Base-by-base conservation (phyloP, 2,113 vertebrate species). In the Agelaius phoeniceus region DNA sequence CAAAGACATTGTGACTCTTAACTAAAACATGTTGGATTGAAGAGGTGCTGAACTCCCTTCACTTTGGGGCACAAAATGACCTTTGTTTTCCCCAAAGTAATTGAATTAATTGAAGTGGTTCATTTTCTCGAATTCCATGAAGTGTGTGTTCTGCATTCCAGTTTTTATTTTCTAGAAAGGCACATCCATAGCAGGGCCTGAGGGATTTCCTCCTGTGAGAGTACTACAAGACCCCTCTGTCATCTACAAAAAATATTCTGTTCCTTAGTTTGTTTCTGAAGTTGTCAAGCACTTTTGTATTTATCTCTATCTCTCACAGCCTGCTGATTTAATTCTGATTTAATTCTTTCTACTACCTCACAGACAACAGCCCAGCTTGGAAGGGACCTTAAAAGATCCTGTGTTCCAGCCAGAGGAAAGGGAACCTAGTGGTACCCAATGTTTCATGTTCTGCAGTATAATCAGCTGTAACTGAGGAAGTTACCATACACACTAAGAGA, bases 381-480 rank as follows among this genome's bases (percentile, higher is more conserved):
- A 75, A 80, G 15, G 24, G 17, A 63, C 15, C 26, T 68, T 37
- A n/a, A 28, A 73, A 58, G 15, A 35, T 78, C 14, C 11, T 58
- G 43, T 78, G 51, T 13, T n/a, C 15, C 41, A 87, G 1, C 8
- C 16, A 26, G 16, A 41, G 37, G 43, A 37, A 49, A 82, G 17
- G 23, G 15, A 83, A 13, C 22, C 8, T 26, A 23, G 67, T 74
- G 27, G 27, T 41, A 41, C 26, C 18, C 0, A 0, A 2, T 41
- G 11, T 55, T 89, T 72, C 41, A 17, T 19, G 10, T 61, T 84
- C 41, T 89, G 35, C 54, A 37, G 13, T 30, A 41, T 16, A 26
- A 46, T 46, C 75, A 51, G 28, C 46, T 71, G 21, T 35, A 54
- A 37, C 17, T 68, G 51, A 31, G 49, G 18, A 78, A 7, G 13